Base-by-base conservation (phyloP, 2,797 vertebrate species). In the Rachycentron canadum region DNA sequence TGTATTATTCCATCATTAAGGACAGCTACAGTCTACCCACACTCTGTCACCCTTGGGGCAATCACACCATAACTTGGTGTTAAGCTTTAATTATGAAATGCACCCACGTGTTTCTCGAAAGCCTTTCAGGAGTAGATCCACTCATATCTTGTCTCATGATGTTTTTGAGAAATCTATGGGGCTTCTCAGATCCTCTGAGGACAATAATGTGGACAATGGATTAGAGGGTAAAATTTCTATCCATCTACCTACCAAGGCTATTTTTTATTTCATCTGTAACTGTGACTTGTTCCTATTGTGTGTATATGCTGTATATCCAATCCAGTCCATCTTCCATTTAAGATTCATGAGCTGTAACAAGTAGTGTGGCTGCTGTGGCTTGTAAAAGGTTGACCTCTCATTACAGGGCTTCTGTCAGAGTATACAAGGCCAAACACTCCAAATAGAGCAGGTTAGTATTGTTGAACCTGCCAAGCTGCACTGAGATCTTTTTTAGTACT, bases 101-200 rank as follows among this genome's bases (percentile, higher is more conserved):
- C 26, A 60, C 74, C 78, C 79, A 83, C 72, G 66, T 40, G 13
- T 63, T 74, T 73, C n/a, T 32, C 61, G 16, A 19, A 81, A 73
- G 30, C 5, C 12, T 69, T 63, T 73, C 32, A 60, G 4, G 58
- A 23, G 38, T 60, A 52, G 28, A 73, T 59, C 49, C 32, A 57
- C 26, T 61, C 28, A 21, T 32, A 25, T 55, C 68, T 53, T 63
- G 26, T 79, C 58, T 61, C 11, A 12, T 70, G 61, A 61, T 38
- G 21, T 28, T 63, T 26, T 13, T 72, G 16, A 68, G n/a, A 85
- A 43, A 70, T 38, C 41, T 21, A 43, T 12, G 28, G 17, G 28
- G 57, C 2, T 9, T 32, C 19, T 34, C 19, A 10, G 3, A n/a
- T 60, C n/a, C 55, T 66, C 3, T 50, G 52, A 67, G 36, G 47